Percentiles rank a stretch among this genome's conserved stretches.
These are phyloP conservation scores for Shinisaurus crocodilurus DNA, from an alignment of 2,113 vertebrate genomes.

Conservation along the genomic window DNA sequence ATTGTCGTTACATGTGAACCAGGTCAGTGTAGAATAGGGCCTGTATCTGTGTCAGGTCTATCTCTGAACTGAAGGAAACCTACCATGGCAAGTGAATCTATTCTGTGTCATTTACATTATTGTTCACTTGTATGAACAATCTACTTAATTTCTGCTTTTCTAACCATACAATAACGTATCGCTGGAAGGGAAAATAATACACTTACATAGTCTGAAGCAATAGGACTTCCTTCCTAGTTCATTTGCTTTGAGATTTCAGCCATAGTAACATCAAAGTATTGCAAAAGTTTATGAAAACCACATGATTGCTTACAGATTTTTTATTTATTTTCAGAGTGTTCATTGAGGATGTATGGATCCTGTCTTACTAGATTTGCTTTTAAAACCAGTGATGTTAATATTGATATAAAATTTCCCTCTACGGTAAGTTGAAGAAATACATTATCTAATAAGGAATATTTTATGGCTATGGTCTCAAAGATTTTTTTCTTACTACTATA, in stretches of 20 bases:
- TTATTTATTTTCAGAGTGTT: constrained; percentile 85
- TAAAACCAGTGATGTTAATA: constrained; percentile 95
- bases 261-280: neutral
- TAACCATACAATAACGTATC: neutral
- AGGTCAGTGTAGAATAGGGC: neutral
- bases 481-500: neutral
- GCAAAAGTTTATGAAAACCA: neutral
- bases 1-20: too few species aligned
- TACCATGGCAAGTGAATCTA: neutral
- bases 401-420: constrained; percentile 91
- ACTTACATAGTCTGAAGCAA: neutral
- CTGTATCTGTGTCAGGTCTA: neutral
- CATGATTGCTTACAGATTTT: constrained; percentile 12
- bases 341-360: constrained; percentile 93
- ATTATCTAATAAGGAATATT: constrained; percentile 27
- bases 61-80: neutral
- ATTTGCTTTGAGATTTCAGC: neutral
- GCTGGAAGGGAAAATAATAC: neutral
- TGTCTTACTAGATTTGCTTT: constrained; percentile 95
- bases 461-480: neutral
- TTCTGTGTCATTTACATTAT: too few species aligned
- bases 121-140: neutral
- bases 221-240: neutral
- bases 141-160: neutral
- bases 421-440: constrained; percentile 79